Evolutionary conservation across 2,113 vertebrate species (phyloP).

Genomic region (Helogale parvula): DNA sequence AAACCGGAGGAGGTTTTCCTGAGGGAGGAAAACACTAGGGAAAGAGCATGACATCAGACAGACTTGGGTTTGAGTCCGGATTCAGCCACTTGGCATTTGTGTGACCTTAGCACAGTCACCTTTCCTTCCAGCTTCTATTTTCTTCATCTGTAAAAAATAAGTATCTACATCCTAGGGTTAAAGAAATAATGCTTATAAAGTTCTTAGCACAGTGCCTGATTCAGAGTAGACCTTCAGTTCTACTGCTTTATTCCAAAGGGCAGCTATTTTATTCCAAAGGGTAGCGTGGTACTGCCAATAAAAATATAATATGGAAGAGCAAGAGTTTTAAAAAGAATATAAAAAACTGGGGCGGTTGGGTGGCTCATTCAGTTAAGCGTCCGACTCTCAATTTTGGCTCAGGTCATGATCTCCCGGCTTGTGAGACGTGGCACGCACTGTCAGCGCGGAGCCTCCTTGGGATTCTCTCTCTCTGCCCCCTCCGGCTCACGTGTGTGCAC

Average conservation of each 20-base stretch:
- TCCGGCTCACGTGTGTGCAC: too few relatives aligned
- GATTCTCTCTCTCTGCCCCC: too few relatives aligned
- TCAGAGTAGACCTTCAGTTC: background rate
- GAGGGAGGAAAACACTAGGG: background rate
- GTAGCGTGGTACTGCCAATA: background rate
- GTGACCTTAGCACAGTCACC: background rate
- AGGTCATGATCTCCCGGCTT: too few relatives aligned
- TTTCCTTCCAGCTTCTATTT: background rate
- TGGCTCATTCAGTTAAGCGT: too few relatives aligned
- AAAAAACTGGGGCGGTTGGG: too few relatives aligned
- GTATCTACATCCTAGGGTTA: background rate
- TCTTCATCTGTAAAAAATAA: constrained; percentile 2
- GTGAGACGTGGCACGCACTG: too few relatives aligned
- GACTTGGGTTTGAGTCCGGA: background rate
- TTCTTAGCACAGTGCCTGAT: background rate
- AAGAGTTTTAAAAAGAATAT: background rate
- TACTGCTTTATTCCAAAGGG: background rate
- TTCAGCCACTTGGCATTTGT: background rate
- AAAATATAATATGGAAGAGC: background rate
- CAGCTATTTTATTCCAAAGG: background rate
- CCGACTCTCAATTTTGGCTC: too few relatives aligned
- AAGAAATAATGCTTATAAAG: background rate
- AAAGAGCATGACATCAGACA: background rate
- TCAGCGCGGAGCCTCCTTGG: too few relatives aligned
- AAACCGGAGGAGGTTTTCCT: background rate